Evolutionary conservation across 1,140 invertebrate genomes (phyloP), one percentile per base, ranked within the genome.

Genomic region (Frieseomelitta varia): DNA sequence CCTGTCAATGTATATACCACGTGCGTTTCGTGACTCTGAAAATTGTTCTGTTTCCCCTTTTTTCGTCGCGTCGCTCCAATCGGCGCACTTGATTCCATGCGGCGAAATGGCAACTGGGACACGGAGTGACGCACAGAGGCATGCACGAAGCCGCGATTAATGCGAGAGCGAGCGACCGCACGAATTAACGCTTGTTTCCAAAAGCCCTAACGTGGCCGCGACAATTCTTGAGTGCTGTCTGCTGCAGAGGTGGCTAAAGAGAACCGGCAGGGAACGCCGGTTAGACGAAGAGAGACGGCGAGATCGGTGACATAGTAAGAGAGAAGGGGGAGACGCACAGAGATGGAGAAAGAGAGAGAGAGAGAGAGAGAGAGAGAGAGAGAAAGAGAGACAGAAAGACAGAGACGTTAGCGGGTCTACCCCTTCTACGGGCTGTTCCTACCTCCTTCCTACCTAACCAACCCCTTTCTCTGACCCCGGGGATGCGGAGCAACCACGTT

Each of bases 211-310:
- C 93, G 93, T 94, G 94, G 91, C 92, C 89, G 93, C 93, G 94
- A 95, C 94, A 94, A 95, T 94, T 95, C 94, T 95, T 95, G 94
- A 94, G 93, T 92, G 93, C 94, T 95, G 94, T 94, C 94, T 94
- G 81, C 89, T 93, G 93, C 94, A 95, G 94, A 90, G 90, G 80
- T 86, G 83, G 74, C n/a, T 88, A 89, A 87, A 90, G 89, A 81
- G 77, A 84, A 79, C 19, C 15, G 71, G 19, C 68, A 67, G 73
- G 79, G 53, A 72, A 68, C 24, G 55, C 10, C n/a, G 47, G 27
- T 17, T 19, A 19, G 17, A 19, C 8, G 8, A 27, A 67, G 8
- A 11, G 65, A 39, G 30, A 39, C 30, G 21, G 39, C 24, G 67
- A 77, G 55, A 21, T 61, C 58, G 1, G 58, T 61, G 58, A 61